Conservation (phyloP, 2,113 vertebrate genomes). For the Anguilla rostrata region DNA sequence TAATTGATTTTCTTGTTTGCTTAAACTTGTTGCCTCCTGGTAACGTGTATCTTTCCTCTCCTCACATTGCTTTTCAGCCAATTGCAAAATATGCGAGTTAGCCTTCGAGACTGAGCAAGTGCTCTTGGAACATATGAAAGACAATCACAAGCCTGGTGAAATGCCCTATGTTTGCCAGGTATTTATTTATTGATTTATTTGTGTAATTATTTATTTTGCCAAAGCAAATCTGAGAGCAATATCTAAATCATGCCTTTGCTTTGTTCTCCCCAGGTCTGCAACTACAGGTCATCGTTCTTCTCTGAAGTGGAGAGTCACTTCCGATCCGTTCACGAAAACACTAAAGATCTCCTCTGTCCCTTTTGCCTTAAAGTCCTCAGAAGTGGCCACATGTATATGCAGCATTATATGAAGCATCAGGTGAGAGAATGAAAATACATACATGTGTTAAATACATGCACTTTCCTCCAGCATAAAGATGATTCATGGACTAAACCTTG, state of each 20-base stretch:
- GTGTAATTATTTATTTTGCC: slow-evolving; percentile 6
- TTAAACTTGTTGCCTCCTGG: neutral
- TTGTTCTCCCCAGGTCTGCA: slow-evolving; percentile 81
- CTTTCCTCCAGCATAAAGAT: too few species aligned
- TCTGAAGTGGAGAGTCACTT: slow-evolving; percentile 94
- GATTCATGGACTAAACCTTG: neutral
- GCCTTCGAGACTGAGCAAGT: slow-evolving; percentile 96
- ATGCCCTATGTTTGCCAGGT: slow-evolving; percentile 99
- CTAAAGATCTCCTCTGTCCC: slow-evolving; percentile 92
- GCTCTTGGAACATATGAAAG: slow-evolving; percentile 97
- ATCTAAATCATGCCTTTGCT: neutral
- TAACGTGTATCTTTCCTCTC: slow-evolving; percentile 18
- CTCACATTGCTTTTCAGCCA: slow-evolving; percentile 66
- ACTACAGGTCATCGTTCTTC: slow-evolving; percentile 92
- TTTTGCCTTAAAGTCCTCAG: slow-evolving; percentile 97
- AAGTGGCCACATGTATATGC: slow-evolving; percentile 89
- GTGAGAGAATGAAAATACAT: slow-evolving; percentile 59
- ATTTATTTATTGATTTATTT: slow-evolving; percentile 38
- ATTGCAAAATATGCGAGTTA: slow-evolving; percentile 97
- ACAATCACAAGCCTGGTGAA: slow-evolving; percentile 97
- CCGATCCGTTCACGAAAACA: slow-evolving; percentile 89
- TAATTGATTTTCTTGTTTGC: slow-evolving; percentile 3
- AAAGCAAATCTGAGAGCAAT: neutral
- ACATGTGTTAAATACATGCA: too few species aligned
- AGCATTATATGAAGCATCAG: slow-evolving; percentile 98